phyloP scores from a whole-genome alignment of 2,888 invertebrate genomes.

The Dexiosoma caninum region DNA sequence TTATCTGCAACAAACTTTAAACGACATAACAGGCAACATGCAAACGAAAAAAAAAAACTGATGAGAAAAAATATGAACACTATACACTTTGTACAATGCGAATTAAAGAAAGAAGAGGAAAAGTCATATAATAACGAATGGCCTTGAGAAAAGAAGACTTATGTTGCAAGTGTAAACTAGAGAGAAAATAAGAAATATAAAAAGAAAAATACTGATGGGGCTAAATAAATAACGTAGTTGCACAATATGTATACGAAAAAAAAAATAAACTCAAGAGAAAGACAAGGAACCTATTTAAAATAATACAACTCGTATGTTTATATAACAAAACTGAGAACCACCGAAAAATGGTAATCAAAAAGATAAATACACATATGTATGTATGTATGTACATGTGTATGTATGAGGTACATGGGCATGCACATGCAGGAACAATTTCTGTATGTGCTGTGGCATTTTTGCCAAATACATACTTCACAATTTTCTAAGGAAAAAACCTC shows the following conservation, averaged over 20 bases:
- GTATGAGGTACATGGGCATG: too few species aligned
- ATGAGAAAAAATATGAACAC: background rate
- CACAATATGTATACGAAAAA: conserved; percentile 24
- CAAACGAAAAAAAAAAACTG: background rate
- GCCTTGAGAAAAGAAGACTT: conserved; percentile 62
- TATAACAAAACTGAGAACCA: too few species aligned
- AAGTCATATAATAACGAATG: conserved; percentile 46
- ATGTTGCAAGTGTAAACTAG: conserved; percentile 44
- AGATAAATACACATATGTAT: too few species aligned
- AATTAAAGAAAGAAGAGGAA: background rate
- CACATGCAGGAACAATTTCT: too few species aligned
- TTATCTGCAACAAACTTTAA: conserved; percentile 46
- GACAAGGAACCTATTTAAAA: background rate
- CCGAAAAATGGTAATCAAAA: too few species aligned
- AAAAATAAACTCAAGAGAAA: background rate
- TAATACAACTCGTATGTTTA: background rate
- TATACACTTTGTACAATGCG: background rate
- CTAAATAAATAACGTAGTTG: conserved; percentile 8
- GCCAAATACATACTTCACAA: too few species aligned
- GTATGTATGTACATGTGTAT: too few species aligned
- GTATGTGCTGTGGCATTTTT: too few species aligned
- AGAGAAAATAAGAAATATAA: background rate
- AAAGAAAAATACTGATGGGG: conserved; percentile 16
- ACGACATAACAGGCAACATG: background rate
- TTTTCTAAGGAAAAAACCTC: too few species aligned